These are phyloP conservation scores for Frankliniella fusca DNA, from an alignment of 2,888 invertebrate species.

Conservation along the genomic window DNA sequence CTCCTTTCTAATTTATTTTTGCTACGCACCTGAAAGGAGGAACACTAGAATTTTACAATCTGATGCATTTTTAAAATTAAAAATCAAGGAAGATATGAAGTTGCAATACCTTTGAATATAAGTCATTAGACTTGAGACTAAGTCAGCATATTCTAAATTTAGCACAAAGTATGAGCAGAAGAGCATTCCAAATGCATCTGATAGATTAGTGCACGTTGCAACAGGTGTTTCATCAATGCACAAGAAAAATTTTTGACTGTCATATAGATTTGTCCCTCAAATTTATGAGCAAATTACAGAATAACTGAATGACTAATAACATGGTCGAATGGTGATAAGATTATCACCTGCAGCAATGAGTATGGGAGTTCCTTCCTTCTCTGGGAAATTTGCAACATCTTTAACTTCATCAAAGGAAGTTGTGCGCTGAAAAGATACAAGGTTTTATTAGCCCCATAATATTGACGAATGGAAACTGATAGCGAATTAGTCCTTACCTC, in stretches of 20 bases:
- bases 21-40: background rate
- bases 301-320: background rate
- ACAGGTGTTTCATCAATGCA: background rate
- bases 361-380: background rate
- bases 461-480: background rate
- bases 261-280: background rate
- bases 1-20: background rate
- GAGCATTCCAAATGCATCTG: background rate
- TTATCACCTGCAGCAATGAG: background rate
- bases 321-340: background rate
- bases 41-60: background rate
- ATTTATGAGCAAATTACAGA: background rate
- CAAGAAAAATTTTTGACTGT: background rate
- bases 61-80: background rate
- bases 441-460: background rate
- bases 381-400: background rate
- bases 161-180: background rate
- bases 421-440: background rate
- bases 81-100: background rate
- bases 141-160: background rate
- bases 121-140: background rate
- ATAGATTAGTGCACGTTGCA: background rate
- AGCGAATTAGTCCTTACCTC: background rate
- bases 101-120: background rate
- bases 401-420: background rate